These are phyloP conservation scores for Oostethus manadensis DNA, from an alignment of 2,113 vertebrate species.

Conservation along the genomic window DNA sequence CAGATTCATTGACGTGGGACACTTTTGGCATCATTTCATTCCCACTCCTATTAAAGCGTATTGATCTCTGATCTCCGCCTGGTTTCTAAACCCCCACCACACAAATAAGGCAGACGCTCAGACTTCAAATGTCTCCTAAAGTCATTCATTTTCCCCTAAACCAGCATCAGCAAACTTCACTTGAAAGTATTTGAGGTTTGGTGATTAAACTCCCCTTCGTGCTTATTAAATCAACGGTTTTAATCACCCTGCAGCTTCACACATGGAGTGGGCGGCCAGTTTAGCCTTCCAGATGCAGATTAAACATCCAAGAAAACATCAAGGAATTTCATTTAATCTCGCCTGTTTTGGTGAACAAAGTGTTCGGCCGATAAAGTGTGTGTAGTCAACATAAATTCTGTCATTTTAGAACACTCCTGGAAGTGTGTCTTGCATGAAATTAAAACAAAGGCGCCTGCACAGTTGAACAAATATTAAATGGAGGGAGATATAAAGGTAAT, in stretches of 20 bases:
- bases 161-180: conserved; percentile 21
- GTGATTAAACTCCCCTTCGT: conserved; percentile 51
- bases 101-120: conserved; percentile 52
- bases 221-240: conserved; percentile 1
- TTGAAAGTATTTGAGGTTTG: conserved; percentile 42
- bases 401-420: conserved; percentile 45
- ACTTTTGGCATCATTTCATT: conserved; percentile 65
- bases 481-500: conserved; percentile 30
- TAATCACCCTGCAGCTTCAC: not conserved
- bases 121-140: conserved; percentile 40
- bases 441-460: conserved; percentile 61
- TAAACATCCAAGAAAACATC: not conserved
- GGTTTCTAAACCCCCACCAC: conserved; percentile 51
- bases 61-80: conserved; percentile 62
- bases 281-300: not conserved
- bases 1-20: conserved; percentile 69
- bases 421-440: conserved; percentile 65
- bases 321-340: conserved; percentile 10
- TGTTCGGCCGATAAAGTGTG: not conserved
- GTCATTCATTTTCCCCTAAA: conserved; percentile 10
- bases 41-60: conserved; percentile 66
- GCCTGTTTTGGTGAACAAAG: conserved; percentile 2
- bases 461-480: conserved; percentile 60
- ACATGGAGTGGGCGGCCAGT: not conserved
- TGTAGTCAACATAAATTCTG: conserved; percentile 25